These are phyloP conservation scores for Eristalis arbustorum DNA, from an alignment of 2,888 invertebrate genomes.

Conservation along the genomic window DNA sequence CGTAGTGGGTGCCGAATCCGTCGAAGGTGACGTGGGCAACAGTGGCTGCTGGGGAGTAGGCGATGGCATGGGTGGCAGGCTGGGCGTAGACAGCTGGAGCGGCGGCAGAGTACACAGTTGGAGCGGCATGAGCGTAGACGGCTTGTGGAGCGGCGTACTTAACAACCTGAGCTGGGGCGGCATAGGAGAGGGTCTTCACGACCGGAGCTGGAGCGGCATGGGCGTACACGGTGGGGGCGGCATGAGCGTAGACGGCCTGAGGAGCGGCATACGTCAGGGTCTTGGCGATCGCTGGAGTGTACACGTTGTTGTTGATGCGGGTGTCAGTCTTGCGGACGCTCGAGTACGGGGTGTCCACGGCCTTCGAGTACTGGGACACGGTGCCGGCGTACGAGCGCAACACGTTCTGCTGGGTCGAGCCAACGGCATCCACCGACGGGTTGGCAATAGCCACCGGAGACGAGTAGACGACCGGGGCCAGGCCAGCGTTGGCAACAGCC, in stretches of 20 bases:
- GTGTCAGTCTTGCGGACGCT: slow-evolving; percentile 82
- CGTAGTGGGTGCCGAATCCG: slow-evolving; percentile 83
- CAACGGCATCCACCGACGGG: slow-evolving; percentile 76
- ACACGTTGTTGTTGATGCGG: slow-evolving; percentile 83
- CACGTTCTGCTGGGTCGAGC: slow-evolving; percentile 81
- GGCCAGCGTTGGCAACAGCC: slow-evolving; percentile 84
- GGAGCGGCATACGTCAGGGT: slow-evolving; percentile 75
- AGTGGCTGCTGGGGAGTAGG: slow-evolving; percentile 81
- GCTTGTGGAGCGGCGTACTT: slow-evolving; percentile 75
- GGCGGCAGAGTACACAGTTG: slow-evolving; percentile 74
- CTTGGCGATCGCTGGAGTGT: slow-evolving; percentile 78
- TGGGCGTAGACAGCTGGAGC: slow-evolving; percentile 72
- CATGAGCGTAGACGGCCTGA: slow-evolving; percentile 69
- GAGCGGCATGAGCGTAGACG: slow-evolving; percentile 71
- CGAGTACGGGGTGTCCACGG: slow-evolving; percentile 82
- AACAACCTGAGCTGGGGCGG: slow-evolving; percentile 71
- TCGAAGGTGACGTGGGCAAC: slow-evolving; percentile 84
- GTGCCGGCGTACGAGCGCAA: slow-evolving; percentile 81
- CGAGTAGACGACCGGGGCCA: slow-evolving; percentile 73
- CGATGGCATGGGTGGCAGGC: slow-evolving; percentile 72
- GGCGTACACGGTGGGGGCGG: slow-evolving; percentile 73
- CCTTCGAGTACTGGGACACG: slow-evolving; percentile 82
- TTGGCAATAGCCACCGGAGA: slow-evolving; percentile 74
- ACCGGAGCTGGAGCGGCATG: slow-evolving; percentile 74
- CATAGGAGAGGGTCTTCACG: slow-evolving; percentile 72